Evolutionary conservation across 2,888 invertebrate species (phyloP).

Genomic region (Amaurobius ferox): DNA sequence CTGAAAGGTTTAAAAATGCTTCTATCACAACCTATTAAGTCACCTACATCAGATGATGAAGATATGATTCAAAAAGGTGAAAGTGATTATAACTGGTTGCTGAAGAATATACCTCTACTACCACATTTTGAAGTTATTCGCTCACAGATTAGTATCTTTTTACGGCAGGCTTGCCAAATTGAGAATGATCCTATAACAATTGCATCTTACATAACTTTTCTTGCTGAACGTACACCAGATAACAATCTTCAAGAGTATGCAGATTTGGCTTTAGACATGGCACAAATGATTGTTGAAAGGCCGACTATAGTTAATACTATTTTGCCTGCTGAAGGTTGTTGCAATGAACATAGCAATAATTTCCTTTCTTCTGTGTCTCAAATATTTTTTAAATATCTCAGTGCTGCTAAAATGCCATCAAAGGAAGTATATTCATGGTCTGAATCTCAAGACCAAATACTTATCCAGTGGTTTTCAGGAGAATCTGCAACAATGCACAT

Average conservation of each 20-base stretch:
- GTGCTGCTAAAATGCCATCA: slow-evolving; percentile 82
- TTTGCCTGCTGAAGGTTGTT: slow-evolving; percentile 80
- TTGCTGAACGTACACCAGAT: slow-evolving; percentile 85
- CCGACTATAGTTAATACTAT: slow-evolving; percentile 90
- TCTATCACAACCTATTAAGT: slow-evolving; percentile 71
- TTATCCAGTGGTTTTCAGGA: slow-evolving; percentile 87
- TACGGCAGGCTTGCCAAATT: slow-evolving; percentile 82
- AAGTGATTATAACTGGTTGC: slow-evolving; percentile 77
- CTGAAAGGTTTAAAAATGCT: slow-evolving; percentile 78
- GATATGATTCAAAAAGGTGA: slow-evolving; percentile 77
- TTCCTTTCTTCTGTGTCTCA: slow-evolving; percentile 76
- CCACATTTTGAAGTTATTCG: slow-evolving; percentile 84
- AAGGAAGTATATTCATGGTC: slow-evolving; percentile 80
- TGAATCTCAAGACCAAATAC: slow-evolving; percentile 85
- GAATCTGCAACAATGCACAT: slow-evolving; percentile 86
- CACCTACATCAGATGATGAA: slow-evolving; percentile 72
- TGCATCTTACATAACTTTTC: slow-evolving; percentile 89
- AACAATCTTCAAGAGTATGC: slow-evolving; percentile 83
- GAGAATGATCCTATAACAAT: slow-evolving; percentile 91
- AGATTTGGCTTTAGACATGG: slow-evolving; percentile 86
- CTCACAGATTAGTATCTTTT: slow-evolving; percentile 78
- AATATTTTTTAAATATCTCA: slow-evolving; percentile 77
- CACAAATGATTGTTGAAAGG: slow-evolving; percentile 93
- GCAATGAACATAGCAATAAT: slow-evolving; percentile 72
- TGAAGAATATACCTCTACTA: slow-evolving; percentile 82